These are phyloP conservation scores for Eleutherodactylus coqui DNA, from an alignment of 2,797 vertebrate genomes.

Conservation along the genomic window DNA sequence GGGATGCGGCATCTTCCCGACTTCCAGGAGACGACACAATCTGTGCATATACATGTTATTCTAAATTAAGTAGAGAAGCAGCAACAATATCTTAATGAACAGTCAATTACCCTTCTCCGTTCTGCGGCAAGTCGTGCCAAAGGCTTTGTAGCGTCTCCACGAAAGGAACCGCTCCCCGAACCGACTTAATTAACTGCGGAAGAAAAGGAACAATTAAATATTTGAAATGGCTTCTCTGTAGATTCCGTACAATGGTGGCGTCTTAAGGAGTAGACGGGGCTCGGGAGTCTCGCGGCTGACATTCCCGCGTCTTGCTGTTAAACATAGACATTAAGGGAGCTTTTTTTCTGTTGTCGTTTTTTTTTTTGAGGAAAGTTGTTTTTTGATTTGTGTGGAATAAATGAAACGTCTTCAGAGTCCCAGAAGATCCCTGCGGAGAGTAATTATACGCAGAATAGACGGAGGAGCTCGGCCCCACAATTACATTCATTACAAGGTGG, in stretches of 20 bases:
- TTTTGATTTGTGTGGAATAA: slow-evolving; percentile 56
- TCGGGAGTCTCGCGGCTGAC: slow-evolving; percentile 62
- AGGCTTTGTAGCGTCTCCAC: slow-evolving; percentile 50
- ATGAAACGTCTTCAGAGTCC: slow-evolving; percentile 71
- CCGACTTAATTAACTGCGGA: slow-evolving; percentile 68
- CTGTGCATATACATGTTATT: neutral
- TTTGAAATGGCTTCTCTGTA: slow-evolving; percentile 65
- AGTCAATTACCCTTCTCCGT: slow-evolving; percentile 18
- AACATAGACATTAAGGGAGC: slow-evolving; percentile 73
- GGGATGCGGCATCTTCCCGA: neutral
- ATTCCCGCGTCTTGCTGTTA: slow-evolving; percentile 63
- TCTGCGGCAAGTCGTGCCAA: neutral
- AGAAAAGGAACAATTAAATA: slow-evolving; percentile 50
- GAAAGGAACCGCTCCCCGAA: slow-evolving; percentile 53
- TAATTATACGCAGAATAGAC: slow-evolving; percentile 76
- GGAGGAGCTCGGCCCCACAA: slow-evolving; percentile 75
- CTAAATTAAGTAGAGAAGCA: slow-evolving; percentile 28
- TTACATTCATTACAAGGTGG: slow-evolving; percentile 76
- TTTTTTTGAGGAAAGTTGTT: slow-evolving; percentile 51
- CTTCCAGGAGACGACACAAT: neutral
- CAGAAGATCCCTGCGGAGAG: slow-evolving; percentile 69
- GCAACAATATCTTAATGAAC: slow-evolving; percentile 37
- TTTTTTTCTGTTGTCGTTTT: slow-evolving; percentile 40
- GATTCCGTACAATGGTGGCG: slow-evolving; percentile 58
- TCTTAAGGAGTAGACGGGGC: slow-evolving; percentile 53